Conservation (phyloP, 2,888 invertebrate species). For the Eutolmus rufibarbis region DNA sequence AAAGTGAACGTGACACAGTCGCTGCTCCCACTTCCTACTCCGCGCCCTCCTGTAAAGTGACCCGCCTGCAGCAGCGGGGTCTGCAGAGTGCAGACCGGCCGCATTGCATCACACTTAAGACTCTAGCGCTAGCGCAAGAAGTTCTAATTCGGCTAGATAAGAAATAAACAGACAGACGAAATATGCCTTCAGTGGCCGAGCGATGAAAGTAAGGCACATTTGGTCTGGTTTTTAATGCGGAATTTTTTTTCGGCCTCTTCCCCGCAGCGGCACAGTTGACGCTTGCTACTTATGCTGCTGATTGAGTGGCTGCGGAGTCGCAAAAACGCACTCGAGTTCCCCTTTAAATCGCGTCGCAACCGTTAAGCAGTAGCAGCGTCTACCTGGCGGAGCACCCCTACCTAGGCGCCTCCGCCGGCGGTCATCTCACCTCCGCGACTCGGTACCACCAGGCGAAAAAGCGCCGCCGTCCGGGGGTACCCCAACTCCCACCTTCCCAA, state of each 20-base stretch:
- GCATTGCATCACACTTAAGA: neutral
- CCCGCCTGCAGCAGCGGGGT: neutral
- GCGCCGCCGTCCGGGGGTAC: neutral
- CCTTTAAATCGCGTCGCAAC: neutral
- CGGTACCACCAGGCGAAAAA: neutral
- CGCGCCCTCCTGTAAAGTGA: neutral
- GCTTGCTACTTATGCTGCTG: neutral
- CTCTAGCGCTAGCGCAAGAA: neutral
- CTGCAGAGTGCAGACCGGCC: neutral
- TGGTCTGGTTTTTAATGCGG: neutral
- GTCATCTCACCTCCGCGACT: neutral
- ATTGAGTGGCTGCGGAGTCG: neutral
- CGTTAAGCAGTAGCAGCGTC: neutral
- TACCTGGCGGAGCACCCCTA: neutral
- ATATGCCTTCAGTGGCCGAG: neutral
- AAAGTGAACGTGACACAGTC: conserved; percentile 19
- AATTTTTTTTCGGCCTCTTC: neutral
- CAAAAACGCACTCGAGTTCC: neutral
- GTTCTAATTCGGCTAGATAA: conserved; percentile 13
- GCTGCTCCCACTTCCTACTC: neutral
- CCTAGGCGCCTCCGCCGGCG: neutral
- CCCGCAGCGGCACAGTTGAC: neutral
- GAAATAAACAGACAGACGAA: neutral
- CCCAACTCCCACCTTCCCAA: conserved; percentile 6
- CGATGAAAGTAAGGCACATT: neutral